Conservation (phyloP, 2,797 vertebrate species). For the Macrochelys suwanniensis region DNA sequence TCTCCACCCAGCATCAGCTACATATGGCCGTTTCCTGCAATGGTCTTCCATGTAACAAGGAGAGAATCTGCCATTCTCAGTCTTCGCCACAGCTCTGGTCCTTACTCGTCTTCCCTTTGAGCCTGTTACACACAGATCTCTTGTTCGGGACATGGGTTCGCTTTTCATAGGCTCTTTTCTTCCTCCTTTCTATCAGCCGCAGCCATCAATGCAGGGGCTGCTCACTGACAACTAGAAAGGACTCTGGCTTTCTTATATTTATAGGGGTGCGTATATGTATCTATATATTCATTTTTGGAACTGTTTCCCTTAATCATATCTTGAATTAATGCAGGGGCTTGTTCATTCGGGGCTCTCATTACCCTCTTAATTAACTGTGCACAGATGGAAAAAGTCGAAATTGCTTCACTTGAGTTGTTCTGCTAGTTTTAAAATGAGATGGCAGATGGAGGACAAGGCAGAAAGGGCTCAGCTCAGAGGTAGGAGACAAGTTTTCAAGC, state of each 20-base stretch:
- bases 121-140: not conserved
- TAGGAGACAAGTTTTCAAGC: conserved; percentile 87
- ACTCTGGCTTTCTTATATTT: not conserved
- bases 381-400: conserved; percentile 89
- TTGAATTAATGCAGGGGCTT: conserved; percentile 86
- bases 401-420: conserved; percentile 87
- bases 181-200: not conserved
- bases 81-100: not conserved
- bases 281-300: conserved; percentile 63
- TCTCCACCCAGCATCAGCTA: not conserved
- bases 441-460: conserved; percentile 86
- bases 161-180: conserved; percentile 17
- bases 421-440: conserved; percentile 87
- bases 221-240: conserved; percentile 35
- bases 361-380: conserved; percentile 89
- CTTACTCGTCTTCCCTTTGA: not conserved
- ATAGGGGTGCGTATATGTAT: conserved; percentile 44
- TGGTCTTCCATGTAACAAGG: not conserved
- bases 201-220: not conserved
- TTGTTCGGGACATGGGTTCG: not conserved
- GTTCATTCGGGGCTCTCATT: conserved; percentile 87
- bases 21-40: not conserved
- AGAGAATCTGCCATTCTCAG: not conserved
- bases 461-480: conserved; percentile 82
- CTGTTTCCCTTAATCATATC: conserved; percentile 86